Evolutionary conservation across 2,113 vertebrate species (phyloP).

Genomic region (Bubo bubo): DNA sequence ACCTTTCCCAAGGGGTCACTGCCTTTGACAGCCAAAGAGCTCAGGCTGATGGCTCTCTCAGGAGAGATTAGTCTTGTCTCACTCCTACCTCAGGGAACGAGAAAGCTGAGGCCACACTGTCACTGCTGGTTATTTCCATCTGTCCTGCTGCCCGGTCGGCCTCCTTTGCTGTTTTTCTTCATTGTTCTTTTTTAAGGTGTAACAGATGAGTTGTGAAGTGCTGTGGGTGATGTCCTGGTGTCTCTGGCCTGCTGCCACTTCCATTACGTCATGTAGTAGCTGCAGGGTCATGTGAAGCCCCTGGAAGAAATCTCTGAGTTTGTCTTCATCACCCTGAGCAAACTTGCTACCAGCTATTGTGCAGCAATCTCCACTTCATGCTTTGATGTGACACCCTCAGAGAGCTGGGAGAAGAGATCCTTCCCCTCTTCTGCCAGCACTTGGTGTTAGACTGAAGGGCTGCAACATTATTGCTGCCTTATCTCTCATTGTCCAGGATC

Average conservation of each 20-base stretch:
- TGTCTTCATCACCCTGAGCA: background rate
- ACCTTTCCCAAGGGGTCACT: background rate
- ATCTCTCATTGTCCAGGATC: background rate
- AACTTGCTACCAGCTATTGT: background rate
- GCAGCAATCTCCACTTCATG: background rate
- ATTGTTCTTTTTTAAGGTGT: background rate
- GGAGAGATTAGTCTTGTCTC: background rate
- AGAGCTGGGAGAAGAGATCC: background rate
- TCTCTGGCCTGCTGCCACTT: background rate
- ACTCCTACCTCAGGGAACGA: background rate
- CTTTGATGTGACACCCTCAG: accelerated
- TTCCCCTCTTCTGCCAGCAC: background rate
- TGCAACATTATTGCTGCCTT: background rate
- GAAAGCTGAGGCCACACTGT: background rate
- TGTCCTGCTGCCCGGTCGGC: background rate
- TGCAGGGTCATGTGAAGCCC: background rate
- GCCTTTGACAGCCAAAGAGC: background rate
- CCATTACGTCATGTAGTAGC: background rate
- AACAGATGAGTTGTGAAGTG: background rate
- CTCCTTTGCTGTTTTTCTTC: background rate
- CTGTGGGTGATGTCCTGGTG: background rate
- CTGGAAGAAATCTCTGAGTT: background rate
- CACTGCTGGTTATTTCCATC: background rate
- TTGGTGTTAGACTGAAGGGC: accelerated
- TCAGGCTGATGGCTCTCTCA: background rate